These are phyloP conservation scores for Antheraea yamamai DNA, from an alignment of 2,888 invertebrate genomes.

Conservation along the genomic window DNA sequence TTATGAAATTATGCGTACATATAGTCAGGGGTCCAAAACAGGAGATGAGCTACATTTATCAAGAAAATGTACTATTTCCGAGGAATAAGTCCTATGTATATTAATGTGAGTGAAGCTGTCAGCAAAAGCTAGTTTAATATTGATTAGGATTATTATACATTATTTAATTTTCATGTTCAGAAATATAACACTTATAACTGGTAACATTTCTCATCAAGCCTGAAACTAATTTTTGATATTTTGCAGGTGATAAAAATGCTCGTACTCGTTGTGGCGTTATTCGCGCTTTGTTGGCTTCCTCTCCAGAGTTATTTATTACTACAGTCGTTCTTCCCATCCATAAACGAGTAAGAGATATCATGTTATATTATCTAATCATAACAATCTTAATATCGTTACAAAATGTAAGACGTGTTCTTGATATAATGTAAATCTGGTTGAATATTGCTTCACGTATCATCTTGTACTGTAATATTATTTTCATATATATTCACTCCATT, in stretches of 20 bases:
- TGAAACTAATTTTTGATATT: not conserved
- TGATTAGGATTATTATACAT: not conserved
- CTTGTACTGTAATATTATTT: not conserved
- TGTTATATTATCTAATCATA: slow-evolving; percentile 10
- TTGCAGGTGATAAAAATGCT: slow-evolving; percentile 93
- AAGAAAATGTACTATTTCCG: too few relatives aligned
- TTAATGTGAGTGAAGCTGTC: too few relatives aligned
- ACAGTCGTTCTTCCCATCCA: slow-evolving; percentile 85
- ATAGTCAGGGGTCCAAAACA: too few relatives aligned
- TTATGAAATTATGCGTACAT: too few relatives aligned
- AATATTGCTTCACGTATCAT: not conserved
- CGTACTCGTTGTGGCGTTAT: slow-evolving; percentile 90
- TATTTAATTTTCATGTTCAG: not conserved
- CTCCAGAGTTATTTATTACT: slow-evolving; percentile 88
- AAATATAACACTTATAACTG: not conserved
- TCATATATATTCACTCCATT: not conserved
- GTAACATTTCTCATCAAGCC: not conserved
- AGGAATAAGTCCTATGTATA: too few relatives aligned
- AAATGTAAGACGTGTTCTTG: not conserved
- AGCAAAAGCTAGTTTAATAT: too few relatives aligned
- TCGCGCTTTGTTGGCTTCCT: slow-evolving; percentile 92
- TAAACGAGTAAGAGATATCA: slow-evolving; percentile 84
- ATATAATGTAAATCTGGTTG: not conserved
- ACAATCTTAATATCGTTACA: not conserved
- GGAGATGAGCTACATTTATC: too few relatives aligned